Base-by-base conservation (phyloP, 2,113 vertebrate species). In the Gymnorhina tibicen region DNA sequence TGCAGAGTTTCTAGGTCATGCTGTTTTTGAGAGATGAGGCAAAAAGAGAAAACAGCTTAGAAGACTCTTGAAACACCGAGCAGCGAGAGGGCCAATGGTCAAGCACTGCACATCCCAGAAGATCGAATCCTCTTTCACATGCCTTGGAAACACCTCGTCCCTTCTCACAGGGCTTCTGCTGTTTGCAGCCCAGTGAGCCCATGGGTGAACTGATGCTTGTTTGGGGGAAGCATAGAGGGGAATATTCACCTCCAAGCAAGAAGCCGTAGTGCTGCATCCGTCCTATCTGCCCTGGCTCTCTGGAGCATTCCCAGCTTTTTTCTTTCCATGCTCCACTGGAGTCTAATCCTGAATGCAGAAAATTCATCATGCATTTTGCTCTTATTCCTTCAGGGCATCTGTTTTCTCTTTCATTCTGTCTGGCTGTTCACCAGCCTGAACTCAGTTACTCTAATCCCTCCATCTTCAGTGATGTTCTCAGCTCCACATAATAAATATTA, bases 401-500 rank as follows among this genome's bases (percentile, higher is more conserved):
- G 91, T 88, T 95, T 93, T 95, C 92, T 96, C 92, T 95, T 96
- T 93, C 92, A 66, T 91, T 96, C 87, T 90, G 77, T 75, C 85
- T 75, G 90, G 69, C 93, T 89, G 81, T 50, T 96, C 79, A 72
- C 53, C 68, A 85, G 92, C 82, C 92, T 93, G 79, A 96, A 91
- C 91, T 92, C 80, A 33, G 76, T 88, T 93, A 60, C 91, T 91
- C 83, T 93, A 97, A 95, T 94, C 95, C 95, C 73, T 93, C 93
- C 93, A 88, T 89, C 90, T 96, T 81, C 93, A 96, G 85, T 85
- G 72, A 78, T 77, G 56, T 89, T 96, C 96, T 86, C 95, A 60
- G 93, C 96, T 95, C 76, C 92, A 77, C 75, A 72, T 87, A 96
- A 96, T 96, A 96, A 96, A 97, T 96, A 95, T 91, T 93, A 96